Percentiles rank a stretch among this genome's conserved stretches.
Evolutionary conservation across 2,113 vertebrate genomes (phyloP).

Genomic region (Phylloscopus whistleri): DNA sequence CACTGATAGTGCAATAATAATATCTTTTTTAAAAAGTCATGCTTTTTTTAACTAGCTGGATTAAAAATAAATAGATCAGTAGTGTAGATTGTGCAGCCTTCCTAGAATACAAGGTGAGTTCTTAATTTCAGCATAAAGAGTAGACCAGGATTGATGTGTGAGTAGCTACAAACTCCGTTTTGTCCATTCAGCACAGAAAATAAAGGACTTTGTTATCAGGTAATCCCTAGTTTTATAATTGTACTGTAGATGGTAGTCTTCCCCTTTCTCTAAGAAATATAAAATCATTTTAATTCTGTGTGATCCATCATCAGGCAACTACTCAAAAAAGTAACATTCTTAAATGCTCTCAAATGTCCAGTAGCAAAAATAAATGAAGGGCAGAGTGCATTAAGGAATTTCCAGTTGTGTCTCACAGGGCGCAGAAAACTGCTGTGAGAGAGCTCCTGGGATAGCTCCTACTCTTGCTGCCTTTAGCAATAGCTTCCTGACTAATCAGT

Average conservation of each 20-base stretch:
- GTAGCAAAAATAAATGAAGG: conserved; percentile 74
- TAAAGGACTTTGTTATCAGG: background rate
- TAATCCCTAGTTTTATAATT: conserved; percentile 46
- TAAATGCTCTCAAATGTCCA: conserved; percentile 71
- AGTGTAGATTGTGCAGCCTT: background rate
- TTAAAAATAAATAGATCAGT: background rate
- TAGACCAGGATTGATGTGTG: background rate
- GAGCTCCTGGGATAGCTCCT: conserved; percentile 40
- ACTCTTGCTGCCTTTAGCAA: conserved; percentile 60
- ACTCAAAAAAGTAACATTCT: conserved; percentile 58
- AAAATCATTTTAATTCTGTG: conserved; percentile 59
- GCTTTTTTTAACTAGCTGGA: background rate
- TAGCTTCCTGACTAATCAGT: conserved; percentile 74
- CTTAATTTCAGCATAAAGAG: background rate
- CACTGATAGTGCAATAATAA: background rate
- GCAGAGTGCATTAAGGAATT: conserved; percentile 68
- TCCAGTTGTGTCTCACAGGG: conserved; percentile 42
- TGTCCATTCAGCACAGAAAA: background rate
- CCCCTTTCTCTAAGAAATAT: conserved; percentile 28
- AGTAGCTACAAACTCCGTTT: background rate
- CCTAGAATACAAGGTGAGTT: background rate
- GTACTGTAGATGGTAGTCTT: conserved; percentile 73
- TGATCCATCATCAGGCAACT: conserved; percentile 70
- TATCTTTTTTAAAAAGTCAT: background rate
- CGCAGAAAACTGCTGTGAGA: conserved; percentile 47